Percentiles rank a stretch among this genome's conserved stretches.
phyloP scores from a whole-genome alignment of 2,888 invertebrate genomes.

The Hyposoter dolosus region DNA sequence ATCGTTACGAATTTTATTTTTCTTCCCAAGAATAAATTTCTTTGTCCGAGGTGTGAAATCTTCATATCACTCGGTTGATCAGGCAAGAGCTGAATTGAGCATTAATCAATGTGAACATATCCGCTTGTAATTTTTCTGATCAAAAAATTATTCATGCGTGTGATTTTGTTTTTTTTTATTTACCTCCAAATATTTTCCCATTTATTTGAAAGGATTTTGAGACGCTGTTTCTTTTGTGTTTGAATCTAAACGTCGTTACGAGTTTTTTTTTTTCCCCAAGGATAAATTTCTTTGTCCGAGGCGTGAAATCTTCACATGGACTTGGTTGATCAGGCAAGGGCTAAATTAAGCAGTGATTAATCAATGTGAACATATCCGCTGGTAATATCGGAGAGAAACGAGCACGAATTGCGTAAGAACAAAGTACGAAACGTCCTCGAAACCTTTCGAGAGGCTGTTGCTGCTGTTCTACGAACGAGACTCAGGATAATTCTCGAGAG shows the following conservation, averaged over 20 bases:
- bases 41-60: too few species aligned
- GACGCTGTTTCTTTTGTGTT: not conserved
- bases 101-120: too few species aligned
- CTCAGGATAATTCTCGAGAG: conserved; percentile 16
- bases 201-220: not conserved
- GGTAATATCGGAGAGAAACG: not conserved
- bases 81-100: too few species aligned
- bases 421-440: conserved; percentile 45
- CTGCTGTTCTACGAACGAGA: conserved; percentile 21
- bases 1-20: too few species aligned
- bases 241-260: not conserved
- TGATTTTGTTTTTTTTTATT: not conserved
- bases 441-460: conserved; percentile 27
- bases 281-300: not conserved
- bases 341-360: not conserved
- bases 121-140: not conserved
- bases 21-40: too few species aligned
- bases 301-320: not conserved
- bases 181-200: not conserved
- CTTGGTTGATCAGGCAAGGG: not conserved
- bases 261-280: not conserved
- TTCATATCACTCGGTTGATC: too few species aligned
- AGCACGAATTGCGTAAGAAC: conserved; percentile 28
- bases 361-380: not conserved
- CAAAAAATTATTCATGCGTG: not conserved